Conservation (phyloP, 1,140 invertebrate species). For the Formica selysi region DNA sequence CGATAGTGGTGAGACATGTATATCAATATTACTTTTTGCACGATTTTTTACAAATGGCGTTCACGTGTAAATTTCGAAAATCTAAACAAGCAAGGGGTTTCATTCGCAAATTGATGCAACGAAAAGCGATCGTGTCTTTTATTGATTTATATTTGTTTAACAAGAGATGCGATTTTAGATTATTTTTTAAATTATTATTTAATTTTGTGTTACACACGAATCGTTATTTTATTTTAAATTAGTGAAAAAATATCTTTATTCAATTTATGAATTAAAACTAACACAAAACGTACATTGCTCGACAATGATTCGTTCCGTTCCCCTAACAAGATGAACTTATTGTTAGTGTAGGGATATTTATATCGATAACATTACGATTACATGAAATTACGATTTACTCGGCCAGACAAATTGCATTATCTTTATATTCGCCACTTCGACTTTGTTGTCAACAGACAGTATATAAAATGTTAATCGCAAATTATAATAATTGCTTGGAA, state of each 20-base stretch:
- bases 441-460: too few species aligned
- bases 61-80: background rate
- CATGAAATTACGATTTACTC: too few species aligned
- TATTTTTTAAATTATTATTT: background rate
- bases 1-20: background rate
- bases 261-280: background rate
- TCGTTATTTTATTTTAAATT: background rate
- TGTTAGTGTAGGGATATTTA: too few species aligned
- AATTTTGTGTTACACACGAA: background rate
- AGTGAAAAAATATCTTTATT: background rate
- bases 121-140: background rate
- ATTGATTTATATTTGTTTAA: background rate
- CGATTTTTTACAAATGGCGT: background rate
- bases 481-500: too few species aligned
- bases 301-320: too few species aligned
- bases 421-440: too few species aligned
- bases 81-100: background rate
- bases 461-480: too few species aligned
- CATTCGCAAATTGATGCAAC: background rate
- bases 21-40: background rate
- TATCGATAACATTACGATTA: too few species aligned
- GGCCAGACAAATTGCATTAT: too few species aligned
- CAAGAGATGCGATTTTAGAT: background rate
- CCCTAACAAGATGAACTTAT: too few species aligned
- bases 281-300: background rate